phyloP scores from a whole-genome alignment of 2,797 vertebrate species.

The Odontamblyopus rebecca region DNA sequence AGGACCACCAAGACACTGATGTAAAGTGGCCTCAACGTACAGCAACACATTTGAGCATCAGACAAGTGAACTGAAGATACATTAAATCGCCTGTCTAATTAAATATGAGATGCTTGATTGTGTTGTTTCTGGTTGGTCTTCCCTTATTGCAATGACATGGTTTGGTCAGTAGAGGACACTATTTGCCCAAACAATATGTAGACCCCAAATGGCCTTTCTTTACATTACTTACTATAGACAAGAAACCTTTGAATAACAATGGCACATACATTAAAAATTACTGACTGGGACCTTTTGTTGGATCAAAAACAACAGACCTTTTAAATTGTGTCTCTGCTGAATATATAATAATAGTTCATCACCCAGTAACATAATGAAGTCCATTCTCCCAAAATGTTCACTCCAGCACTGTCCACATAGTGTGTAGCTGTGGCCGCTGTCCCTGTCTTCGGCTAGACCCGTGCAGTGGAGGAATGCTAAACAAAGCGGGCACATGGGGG shows the following conservation, averaged over 20 bases:
- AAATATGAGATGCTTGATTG: not conserved
- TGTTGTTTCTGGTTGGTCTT: not conserved
- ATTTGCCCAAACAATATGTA: not conserved
- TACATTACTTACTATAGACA: not conserved
- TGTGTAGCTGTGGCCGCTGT: conserved; percentile 3
- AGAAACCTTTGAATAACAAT: not conserved
- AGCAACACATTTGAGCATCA: conserved; percentile 13
- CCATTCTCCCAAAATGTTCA: no score
- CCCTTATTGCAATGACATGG: conserved; percentile 24
- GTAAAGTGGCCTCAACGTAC: conserved; percentile 19
- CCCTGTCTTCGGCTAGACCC: conserved; percentile 11
- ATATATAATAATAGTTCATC: not conserved
- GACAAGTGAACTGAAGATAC: not conserved
- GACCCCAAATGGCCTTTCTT: not conserved
- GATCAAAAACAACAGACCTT: not conserved
- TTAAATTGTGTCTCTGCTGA: not conserved
- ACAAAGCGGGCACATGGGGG: conserved; percentile 60
- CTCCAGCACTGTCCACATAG: not conserved
- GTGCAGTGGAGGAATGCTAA: conserved; percentile 55
- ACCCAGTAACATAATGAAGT: not conserved
- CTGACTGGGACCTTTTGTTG: not conserved
- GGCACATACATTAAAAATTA: not conserved
- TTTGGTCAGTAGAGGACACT: conserved; percentile 48
- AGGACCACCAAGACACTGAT: conserved; percentile 48
- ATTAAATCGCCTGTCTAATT: not conserved